phyloP scores from a whole-genome alignment of 2,113 vertebrate genomes.

The Sula dactylatra region DNA sequence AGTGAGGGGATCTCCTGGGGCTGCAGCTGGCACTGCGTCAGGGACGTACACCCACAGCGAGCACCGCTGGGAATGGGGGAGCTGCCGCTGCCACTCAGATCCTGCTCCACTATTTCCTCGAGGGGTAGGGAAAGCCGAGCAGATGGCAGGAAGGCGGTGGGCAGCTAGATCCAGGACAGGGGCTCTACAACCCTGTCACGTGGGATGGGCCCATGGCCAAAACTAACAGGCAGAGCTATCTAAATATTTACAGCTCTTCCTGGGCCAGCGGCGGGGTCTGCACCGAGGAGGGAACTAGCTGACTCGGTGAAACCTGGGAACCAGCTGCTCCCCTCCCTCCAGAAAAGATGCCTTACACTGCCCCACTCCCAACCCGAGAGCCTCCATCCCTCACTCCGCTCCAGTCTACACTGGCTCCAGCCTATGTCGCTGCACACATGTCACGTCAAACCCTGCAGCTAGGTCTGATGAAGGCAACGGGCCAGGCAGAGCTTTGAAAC shows the following conservation, averaged over 20 bases:
- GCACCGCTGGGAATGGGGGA: background rate
- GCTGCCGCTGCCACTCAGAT: background rate
- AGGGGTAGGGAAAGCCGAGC: background rate
- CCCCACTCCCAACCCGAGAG: background rate
- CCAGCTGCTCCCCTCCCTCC: background rate
- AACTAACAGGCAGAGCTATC: constrained; percentile 11
- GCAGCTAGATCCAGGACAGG: background rate
- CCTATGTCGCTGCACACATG: background rate
- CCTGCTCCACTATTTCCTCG: accelerated
- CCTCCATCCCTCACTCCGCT: background rate
- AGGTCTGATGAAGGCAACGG: background rate
- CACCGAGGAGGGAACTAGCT: background rate
- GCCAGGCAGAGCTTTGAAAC: background rate
- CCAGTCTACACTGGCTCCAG: background rate
- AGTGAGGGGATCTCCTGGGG: background rate
- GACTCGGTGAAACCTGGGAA: background rate
- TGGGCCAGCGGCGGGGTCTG: background rate
- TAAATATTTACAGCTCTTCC: constrained; percentile 3
- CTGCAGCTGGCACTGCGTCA: background rate
- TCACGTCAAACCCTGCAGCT: background rate
- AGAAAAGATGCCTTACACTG: background rate
- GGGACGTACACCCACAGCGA: background rate
- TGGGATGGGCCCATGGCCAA: background rate
- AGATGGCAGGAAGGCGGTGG: background rate
- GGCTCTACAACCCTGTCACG: background rate